Conservation (phyloP, 1,140 invertebrate species). For the Saxidomus purpurata region DNA sequence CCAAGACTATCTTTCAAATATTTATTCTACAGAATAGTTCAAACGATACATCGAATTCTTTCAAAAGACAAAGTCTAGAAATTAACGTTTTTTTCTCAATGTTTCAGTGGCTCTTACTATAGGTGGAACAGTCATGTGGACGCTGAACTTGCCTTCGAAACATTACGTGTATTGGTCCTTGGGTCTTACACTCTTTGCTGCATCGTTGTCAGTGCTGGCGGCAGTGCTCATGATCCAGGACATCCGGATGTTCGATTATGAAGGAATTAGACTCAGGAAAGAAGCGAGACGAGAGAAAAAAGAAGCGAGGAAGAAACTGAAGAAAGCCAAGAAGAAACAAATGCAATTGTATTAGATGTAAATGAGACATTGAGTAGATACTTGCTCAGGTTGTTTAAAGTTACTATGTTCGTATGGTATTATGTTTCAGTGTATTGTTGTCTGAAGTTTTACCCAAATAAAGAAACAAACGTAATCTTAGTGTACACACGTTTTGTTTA, state of each 20-base stretch:
- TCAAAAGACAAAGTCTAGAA: no score
- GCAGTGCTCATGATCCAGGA: conserved; percentile 49
- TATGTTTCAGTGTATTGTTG: no score
- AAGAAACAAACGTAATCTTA: no score
- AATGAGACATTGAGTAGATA: no score
- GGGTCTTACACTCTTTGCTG: conserved; percentile 27
- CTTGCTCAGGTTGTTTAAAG: no score
- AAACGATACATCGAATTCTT: no score
- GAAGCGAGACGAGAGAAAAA: background rate
- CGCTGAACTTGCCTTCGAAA: conserved; percentile 5
- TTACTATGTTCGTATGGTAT: no score
- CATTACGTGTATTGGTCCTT: conserved; percentile 51
- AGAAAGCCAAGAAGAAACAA: background rate
- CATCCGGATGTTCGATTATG: conserved; percentile 50
- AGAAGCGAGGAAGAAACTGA: background rate
- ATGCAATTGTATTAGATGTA: no score
- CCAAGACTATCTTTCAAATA: no score
- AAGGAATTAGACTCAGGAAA: background rate
- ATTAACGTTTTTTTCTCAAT: background rate
- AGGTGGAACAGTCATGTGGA: conserved; percentile 8
- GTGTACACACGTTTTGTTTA: no score
- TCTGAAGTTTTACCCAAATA: no score
- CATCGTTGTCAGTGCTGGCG: background rate
- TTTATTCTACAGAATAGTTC: no score
- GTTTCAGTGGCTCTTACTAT: conserved; percentile 44